A percentile compares a stretch with the other conserved stretches of the same genome.
These are phyloP conservation scores for Trypoxylus dichotomus DNA, from an alignment of 1,140 invertebrate genomes.

Conservation along the genomic window DNA sequence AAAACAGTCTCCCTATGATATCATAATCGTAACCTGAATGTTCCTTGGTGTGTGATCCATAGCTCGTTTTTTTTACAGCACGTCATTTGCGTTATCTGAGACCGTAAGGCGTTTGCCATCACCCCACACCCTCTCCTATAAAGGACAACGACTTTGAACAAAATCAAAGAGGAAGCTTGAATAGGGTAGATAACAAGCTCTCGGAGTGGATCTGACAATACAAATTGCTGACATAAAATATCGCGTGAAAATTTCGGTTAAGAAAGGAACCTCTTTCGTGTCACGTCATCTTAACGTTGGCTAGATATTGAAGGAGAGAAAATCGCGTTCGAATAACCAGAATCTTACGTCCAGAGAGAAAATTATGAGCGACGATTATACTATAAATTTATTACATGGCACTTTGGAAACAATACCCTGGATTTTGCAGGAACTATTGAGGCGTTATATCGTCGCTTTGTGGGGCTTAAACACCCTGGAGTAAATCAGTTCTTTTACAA, in stretches of 20 bases:
- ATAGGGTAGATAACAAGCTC: not conserved
- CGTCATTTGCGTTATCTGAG: not conserved
- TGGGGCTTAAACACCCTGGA: not conserved
- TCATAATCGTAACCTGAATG: no score
- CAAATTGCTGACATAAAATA: conserved; percentile 7
- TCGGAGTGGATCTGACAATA: not conserved
- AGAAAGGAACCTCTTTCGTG: not conserved
- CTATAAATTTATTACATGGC: not conserved
- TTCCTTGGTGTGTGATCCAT: not conserved
- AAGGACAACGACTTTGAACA: not conserved
- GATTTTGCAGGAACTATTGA: not conserved
- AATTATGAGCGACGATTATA: not conserved
- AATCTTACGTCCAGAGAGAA: not conserved
- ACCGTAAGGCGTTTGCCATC: not conserved
- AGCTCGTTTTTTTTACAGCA: not conserved
- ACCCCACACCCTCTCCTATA: not conserved
- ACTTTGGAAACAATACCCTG: not conserved
- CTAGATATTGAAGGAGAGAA: not conserved
- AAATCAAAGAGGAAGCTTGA: not conserved
- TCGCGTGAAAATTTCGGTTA: not conserved
- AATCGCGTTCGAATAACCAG: not conserved
- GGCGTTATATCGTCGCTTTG: not conserved
- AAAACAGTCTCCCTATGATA: no score
- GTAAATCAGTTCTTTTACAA: no score
- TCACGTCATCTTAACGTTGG: not conserved